A percentile compares a stretch with the other conserved stretches of the same genome.
Evolutionary conservation across 2,888 invertebrate genomes (phyloP).

Genomic region (Lochmaea capreae): DNA sequence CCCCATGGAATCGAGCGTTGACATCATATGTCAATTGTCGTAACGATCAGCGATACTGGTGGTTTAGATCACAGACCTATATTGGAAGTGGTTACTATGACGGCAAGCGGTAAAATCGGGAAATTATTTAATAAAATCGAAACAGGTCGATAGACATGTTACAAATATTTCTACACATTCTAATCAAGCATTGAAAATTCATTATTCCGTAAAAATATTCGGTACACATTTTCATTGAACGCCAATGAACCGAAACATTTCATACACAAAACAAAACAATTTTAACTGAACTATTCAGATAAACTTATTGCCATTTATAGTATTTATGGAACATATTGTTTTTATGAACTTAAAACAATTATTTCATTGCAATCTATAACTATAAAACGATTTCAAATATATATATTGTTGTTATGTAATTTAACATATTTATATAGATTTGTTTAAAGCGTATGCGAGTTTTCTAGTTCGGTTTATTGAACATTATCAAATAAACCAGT

Average conservation of each 20-base stretch:
- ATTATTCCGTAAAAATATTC: neutral
- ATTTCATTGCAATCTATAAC: neutral
- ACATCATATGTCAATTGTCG: too few relatives aligned
- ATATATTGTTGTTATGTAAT: slow-evolving; percentile 1
- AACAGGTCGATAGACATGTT: too few relatives aligned
- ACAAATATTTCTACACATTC: too few relatives aligned
- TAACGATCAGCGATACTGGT: too few relatives aligned
- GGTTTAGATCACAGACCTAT: too few relatives aligned
- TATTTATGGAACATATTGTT: neutral
- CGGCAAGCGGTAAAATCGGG: too few relatives aligned
- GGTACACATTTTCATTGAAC: neutral
- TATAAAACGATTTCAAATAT: neutral
- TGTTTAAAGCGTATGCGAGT: neutral
- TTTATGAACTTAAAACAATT: neutral
- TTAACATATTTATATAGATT: neutral
- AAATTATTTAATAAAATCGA: too few relatives aligned
- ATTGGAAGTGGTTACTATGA: too few relatives aligned
- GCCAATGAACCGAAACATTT: neutral
- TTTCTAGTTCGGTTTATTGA: neutral
- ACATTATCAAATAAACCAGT: neutral
- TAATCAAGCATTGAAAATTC: too few relatives aligned
- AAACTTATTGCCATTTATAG: slow-evolving; percentile 2
- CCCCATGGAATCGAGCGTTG: too few relatives aligned
- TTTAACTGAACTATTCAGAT: slow-evolving; percentile 1
- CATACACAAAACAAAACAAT: neutral